Base-by-base conservation (phyloP, 2,797 vertebrate genomes). In the Chrosomus eos region DNA sequence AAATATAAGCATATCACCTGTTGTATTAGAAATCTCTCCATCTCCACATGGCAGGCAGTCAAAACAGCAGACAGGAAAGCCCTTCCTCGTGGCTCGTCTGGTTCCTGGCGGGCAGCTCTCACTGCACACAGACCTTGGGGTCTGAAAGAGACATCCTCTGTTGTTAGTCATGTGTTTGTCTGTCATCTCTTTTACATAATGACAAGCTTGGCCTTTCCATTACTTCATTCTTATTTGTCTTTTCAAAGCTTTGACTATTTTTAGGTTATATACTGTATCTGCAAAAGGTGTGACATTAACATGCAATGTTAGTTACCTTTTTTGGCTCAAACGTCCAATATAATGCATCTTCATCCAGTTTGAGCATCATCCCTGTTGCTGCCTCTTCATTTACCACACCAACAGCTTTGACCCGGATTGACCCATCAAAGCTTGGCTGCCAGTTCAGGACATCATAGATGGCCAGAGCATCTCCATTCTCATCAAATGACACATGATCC, bases 251-350 rank as follows among this genome's bases (percentile, higher is more conserved):
- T 72, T 18, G n/a, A 48, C 14, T 28, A 28, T 48, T 72, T 45
- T 10, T 48, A 71, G 14, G n/a, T 21, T 7, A 3, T 21, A 19
- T 71, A 14, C 13, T 45, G 11, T 28, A 5, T 72, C 14, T 28
- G 7, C 70, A 72, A 72, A 72, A 73, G 19, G 0, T 0, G 13
- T 51, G 26, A 36, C 31, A 33, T 45, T 19, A 66, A 38, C 9
- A 53, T n/a, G 55, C 23, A 75, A 80, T 40, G 19, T 45, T 36
- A 70, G 45, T 82, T 82, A 86, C 86, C 66, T 84, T 66, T 4
- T 84, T 82, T 16, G 79, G 71, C 26, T 90, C 58, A 87, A 90
- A 93, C 72, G 93, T 95, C 94, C 94, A 95, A 82, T 91, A 93
- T 51, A 95, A 89, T 58, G 74, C 91, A 9, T 90, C 78, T 19